Conservation (phyloP, 2,797 vertebrate genomes). For the Myotis myotis region DNA sequence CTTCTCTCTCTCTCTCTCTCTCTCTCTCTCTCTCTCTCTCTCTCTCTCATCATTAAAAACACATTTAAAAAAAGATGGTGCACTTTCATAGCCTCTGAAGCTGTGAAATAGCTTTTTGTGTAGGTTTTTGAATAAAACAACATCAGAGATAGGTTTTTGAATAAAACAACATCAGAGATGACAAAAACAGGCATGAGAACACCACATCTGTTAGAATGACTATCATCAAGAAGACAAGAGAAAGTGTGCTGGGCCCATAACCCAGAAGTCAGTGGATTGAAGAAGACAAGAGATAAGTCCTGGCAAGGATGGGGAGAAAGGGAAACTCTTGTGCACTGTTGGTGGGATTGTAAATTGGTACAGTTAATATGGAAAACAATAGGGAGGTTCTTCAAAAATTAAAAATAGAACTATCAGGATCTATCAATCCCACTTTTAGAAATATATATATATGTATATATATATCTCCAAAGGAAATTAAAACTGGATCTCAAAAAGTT, state of each 20-base stretch:
- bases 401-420: background rate
- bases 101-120: background rate
- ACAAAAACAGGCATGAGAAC: background rate
- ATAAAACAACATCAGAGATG: background rate
- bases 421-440: background rate
- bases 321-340: background rate
- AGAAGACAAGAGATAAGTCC: background rate
- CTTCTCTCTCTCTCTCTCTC: no score
- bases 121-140: constrained; percentile 6
- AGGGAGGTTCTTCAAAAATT: background rate
- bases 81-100: background rate
- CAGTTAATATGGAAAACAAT: background rate
- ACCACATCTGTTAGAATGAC: background rate
- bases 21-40: no score
- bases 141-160: background rate
- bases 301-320: background rate
- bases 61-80: background rate
- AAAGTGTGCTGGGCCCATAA: no score
- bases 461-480: background rate
- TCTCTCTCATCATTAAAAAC: no score
- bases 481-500: background rate
- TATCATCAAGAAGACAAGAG: background rate
- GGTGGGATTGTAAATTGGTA: background rate
- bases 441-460: no score
- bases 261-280: no score